Base-by-base conservation (phyloP, 1,140 invertebrate genomes). In the Macrocentrus cingulum region DNA sequence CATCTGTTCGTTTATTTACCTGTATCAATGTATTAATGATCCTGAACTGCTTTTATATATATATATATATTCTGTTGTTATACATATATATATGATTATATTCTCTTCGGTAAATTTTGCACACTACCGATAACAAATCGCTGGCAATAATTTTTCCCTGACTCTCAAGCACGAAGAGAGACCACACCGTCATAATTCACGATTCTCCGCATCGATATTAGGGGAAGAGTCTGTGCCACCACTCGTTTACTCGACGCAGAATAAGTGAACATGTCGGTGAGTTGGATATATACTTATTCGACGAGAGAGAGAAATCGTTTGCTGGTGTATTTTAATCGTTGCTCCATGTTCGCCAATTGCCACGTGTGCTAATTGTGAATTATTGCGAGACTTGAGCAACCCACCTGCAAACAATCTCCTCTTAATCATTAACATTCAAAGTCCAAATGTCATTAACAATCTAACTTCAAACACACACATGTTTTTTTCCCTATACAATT, bases 111-210 rank as follows among this genome's bases (percentile, higher is more conserved):
- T 45, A n/a, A 19, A 45, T 45, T 45, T 45, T 39, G 36, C 36
- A n/a, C 42, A 18, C n/a, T 1, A n/a, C 11, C 22, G 45, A 48
- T 48, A 48, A 48, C 45, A 23, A 48, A 48, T 48, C 45, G 45
- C 22, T 15, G 45, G 45, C 20, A 48, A 48, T 48, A 48, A 54
- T 52, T 60, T 53, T 44, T 60, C 25, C 36, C 19, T 64, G 18
- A 34, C 5, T 44, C 18, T 9, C 23, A 51, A 34, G 29, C 46
- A n/a, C 20, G 19, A 2, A 9, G 9, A 7, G 32, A 52, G 53
- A n/a, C n/a, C n/a, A n/a, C 54, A 36, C 60, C 39, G 16, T 59
- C 45, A 59, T 63, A 65, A 65, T 65, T 65, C 55, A 51, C 59
- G 51, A 15, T 41, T 46, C 44, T 8, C 45, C 20, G 20, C 45